Evolutionary conservation across 2,888 invertebrate genomes (phyloP), one percentile per base, ranked within the genome.

Genomic region (Lochmaea capreae): DNA sequence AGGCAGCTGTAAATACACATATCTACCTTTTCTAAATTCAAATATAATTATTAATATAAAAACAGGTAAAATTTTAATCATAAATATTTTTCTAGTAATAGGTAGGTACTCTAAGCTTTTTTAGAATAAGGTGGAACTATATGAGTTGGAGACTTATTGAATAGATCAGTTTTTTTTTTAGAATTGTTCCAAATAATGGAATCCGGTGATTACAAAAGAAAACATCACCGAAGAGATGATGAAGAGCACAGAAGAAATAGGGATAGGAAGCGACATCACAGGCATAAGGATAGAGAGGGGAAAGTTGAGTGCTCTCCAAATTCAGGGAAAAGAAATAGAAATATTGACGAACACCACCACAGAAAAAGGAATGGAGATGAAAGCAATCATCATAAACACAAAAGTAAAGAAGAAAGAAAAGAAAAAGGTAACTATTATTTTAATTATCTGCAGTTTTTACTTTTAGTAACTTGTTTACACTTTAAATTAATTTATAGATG

Each of bases 181-280:
- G 42, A 2, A 62, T 62, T 42, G 9, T 16, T 6, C 6, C 14
- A 42, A 42, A 42, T 62, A 12, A 54, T 39, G 54, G 66, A 66
- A 54, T 22, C 22, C 22, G 58, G 67, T 8, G 58, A 67, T 42
- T 22, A 43, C 14, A 33, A 42, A n/a, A 52, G 42, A 6, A 54
- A 16, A 57, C 66, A 33, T 6, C 26, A 57, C n/a, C 62, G 43
- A 54, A 33, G 57, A 43, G 42, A 67, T 39, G 26, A 63, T 2
- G 42, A 49, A 14, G 65, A 71, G 4, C 22, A 67, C 8, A 57
- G 14, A 63, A 63, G 18, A 43, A 43, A 16, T 10, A 42, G 16
- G 12, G 43, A 22, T n/a, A 18, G 65, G 52, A 68, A 59, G 52
- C 73, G 72, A 22, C 73, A 72, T 1, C 71, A 73, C 57, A 65